Base-by-base conservation (phyloP, 2,113 vertebrate species). In the Grantiella picta region DNA sequence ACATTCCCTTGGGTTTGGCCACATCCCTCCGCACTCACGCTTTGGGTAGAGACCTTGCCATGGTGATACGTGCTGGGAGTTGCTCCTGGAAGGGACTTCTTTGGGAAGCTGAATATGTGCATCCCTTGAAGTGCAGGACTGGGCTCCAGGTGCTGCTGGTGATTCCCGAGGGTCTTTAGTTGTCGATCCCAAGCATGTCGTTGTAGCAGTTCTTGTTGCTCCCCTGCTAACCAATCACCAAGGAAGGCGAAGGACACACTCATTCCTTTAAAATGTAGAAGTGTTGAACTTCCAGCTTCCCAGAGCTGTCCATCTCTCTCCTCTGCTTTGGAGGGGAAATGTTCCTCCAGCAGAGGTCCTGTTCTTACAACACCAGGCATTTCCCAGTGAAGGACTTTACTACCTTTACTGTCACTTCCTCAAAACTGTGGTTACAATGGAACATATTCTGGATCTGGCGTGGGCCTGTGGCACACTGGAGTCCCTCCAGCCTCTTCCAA, bases 1-100 rank as follows among this genome's bases (percentile, higher is more conserved):
- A 12, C 23, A 0, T 29, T 53, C 54, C 2, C 42, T 64, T 0
- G 0, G 17, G 11, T 29, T 69, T 69, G 45, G 40, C 24, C 25
- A 1, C 5, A 1, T 89, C 77, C 35, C 42, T 90, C 56, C 29
- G 28, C 15, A 4, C 49, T 75, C 40, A 12, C 0, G 0, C 38
- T 65, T 29, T 33, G 11, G 64, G 6, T 1, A 10, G 68, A 76
- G 28, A 44, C 15, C 53, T 78, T 63, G 8, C 28, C 0, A 0
- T 61, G 28, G 8, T 22, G 47, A 19, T 63, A 11, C 7, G 0
- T 31, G 31, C 59, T 68, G 70, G 29, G 40, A 69, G 66, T 21
- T 53, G 66, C 64, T 93, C 38, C 79, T 70, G 35, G 24, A 40
- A 82, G n/a, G 40, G 38, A 11, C 7, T 79, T 33, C 19, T 79